Evolutionary conservation across 1,140 invertebrate genomes (phyloP).

Genomic region (Macrosteles quadrilineatus): DNA sequence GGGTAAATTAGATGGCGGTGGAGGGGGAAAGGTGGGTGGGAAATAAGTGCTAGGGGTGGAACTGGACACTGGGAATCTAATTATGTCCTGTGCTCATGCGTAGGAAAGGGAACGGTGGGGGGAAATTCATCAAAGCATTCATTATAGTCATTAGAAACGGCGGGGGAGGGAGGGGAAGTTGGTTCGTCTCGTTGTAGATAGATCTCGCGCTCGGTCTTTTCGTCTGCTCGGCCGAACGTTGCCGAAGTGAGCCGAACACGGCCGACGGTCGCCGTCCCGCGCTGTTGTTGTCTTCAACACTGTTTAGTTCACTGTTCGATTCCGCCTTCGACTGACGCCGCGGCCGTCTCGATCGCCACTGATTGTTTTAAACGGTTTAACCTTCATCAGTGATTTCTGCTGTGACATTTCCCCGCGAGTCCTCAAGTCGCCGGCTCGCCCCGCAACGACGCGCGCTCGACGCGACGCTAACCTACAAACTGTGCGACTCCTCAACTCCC

Average conservation of each 20-base stretch:
- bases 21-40: conserved; percentile 17
- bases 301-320: conserved; percentile 21
- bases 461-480: conserved; percentile 18
- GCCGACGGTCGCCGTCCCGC: not conserved
- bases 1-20: conserved; percentile 11
- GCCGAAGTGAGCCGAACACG: conserved; percentile 11
- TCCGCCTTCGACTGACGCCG: conserved; percentile 17
- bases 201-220: conserved; percentile 28
- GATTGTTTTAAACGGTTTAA: conserved; percentile 18
- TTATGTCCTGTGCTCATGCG: conserved; percentile 29
- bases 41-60: conserved; percentile 19
- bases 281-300: conserved; percentile 12
- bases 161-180: conserved; percentile 16
- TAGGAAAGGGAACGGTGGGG: conserved; percentile 6
- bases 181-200: conserved; percentile 24
- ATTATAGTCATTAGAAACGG: conserved; percentile 30
- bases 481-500: conserved; percentile 1
- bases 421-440: too few relatives aligned
- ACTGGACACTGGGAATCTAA: conserved; percentile 29
- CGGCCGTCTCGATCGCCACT: conserved; percentile 9
- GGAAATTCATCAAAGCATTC: conserved; percentile 31
- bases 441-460: too few relatives aligned
- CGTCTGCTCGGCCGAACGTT: conserved; percentile 10
- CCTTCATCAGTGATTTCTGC: conserved; percentile 12
- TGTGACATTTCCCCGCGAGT: not conserved